Conservation (phyloP, 2,888 invertebrate genomes). For the Coelogynopora nodosa region DNA sequence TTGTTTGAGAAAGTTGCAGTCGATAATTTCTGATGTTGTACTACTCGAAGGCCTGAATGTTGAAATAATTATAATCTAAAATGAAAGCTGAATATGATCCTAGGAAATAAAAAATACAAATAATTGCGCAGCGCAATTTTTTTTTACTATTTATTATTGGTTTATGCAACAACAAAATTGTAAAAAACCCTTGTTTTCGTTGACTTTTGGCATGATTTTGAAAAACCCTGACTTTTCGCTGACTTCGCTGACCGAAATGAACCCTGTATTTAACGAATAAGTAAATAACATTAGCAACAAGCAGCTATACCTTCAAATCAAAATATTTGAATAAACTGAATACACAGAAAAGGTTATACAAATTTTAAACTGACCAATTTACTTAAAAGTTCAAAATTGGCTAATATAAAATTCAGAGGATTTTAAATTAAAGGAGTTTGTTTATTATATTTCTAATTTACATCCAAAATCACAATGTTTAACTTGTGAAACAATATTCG, state of each 20-base stretch:
- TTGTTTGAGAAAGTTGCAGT: background rate
- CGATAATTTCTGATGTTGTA: background rate
- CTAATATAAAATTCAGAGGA: too few relatives aligned
- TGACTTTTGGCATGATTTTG: background rate
- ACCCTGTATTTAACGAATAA: background rate
- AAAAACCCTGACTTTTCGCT: background rate
- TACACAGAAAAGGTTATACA: too few relatives aligned
- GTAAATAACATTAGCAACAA: too few relatives aligned
- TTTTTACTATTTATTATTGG: background rate
- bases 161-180: background rate
- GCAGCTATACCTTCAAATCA: too few relatives aligned
- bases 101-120: background rate
- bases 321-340: too few relatives aligned
- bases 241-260: background rate
- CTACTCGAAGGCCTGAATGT: background rate
- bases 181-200: background rate
- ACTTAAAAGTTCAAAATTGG: too few relatives aligned
- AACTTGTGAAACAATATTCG: too few relatives aligned
- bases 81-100: background rate
- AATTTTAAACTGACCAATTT: too few relatives aligned
- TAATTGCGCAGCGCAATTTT: background rate
- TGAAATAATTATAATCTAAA: background rate
- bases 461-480: too few relatives aligned
- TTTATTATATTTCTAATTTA: too few relatives aligned
- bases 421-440: too few relatives aligned